phyloP scores from a whole-genome alignment of 1,140 invertebrate species.

The Myzus persicae region DNA sequence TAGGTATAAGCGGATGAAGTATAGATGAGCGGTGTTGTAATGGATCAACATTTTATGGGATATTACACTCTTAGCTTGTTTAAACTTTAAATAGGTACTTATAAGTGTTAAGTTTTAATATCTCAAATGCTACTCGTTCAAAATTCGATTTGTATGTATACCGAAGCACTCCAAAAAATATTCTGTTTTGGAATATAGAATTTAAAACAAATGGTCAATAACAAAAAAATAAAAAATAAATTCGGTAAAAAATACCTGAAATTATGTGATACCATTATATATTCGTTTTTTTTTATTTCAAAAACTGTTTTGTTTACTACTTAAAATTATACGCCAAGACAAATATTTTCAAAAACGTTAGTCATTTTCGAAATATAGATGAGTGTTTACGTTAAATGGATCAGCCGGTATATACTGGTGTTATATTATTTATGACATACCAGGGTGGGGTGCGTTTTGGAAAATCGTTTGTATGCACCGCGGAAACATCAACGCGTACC shows the following conservation, averaged over 20 bases:
- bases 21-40: too few relatives aligned
- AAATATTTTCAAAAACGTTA: neutral
- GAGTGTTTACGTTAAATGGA: neutral
- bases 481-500: neutral
- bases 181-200: too few relatives aligned
- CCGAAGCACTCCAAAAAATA: neutral
- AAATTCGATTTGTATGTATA: neutral
- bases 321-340: neutral
- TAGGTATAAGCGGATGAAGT: neutral
- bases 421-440: neutral
- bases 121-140: neutral
- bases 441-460: neutral
- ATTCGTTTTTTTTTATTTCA: too few relatives aligned
- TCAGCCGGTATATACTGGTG: neutral
- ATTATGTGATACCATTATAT: too few relatives aligned
- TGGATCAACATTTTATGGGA: neutral
- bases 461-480: neutral
- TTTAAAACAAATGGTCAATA: too few relatives aligned
- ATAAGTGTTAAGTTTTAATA: too few relatives aligned
- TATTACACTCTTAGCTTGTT: too few relatives aligned
- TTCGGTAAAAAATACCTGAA: too few relatives aligned
- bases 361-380: neutral
- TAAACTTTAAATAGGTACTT: too few relatives aligned
- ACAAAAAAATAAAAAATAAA: too few relatives aligned
- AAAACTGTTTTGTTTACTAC: too few relatives aligned